Conservation (phyloP, 2,113 vertebrate species). For the Epinephelus moara region DNA sequence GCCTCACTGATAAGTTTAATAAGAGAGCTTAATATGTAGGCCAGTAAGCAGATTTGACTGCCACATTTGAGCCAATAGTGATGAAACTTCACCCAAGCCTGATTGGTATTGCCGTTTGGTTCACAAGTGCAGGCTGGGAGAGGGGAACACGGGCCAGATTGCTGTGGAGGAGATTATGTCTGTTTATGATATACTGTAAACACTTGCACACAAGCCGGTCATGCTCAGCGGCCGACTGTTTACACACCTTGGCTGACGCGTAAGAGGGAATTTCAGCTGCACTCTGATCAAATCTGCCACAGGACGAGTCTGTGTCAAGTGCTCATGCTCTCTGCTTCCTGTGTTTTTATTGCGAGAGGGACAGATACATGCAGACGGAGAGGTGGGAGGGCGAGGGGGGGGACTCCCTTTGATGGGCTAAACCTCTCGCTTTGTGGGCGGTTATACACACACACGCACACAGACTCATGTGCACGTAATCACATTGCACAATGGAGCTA, state of each 20-base stretch:
- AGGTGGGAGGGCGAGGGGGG: background rate
- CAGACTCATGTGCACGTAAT: background rate
- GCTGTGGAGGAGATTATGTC: constrained; percentile 41
- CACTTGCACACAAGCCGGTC: constrained; percentile 51
- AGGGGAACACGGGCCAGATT: constrained; percentile 8
- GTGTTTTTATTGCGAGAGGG: constrained; percentile 75
- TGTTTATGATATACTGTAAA: constrained; percentile 59
- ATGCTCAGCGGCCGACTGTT: constrained; percentile 67
- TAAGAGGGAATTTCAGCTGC: constrained; percentile 70
- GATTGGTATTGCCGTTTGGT: background rate
- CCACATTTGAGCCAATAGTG: constrained; percentile 54
- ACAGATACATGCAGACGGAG: constrained; percentile 59
- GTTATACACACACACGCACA: background rate
- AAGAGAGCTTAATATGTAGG: constrained; percentile 34
- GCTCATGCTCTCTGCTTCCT: constrained; percentile 66
- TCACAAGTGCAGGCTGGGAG: background rate
- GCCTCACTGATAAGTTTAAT: constrained; percentile 44
- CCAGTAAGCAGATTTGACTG: constrained; percentile 27
- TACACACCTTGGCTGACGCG: constrained; percentile 70
- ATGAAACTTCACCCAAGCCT: constrained; percentile 24
- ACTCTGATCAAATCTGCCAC: constrained; percentile 79
- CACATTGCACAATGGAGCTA: constrained; percentile 22
- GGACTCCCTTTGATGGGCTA: constrained; percentile 59
- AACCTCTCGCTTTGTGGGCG: constrained; percentile 53
- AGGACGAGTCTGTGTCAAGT: constrained; percentile 79